These are phyloP conservation scores for Harmothoe impar DNA, from an alignment of 2,888 invertebrate species.

Conservation along the genomic window DNA sequence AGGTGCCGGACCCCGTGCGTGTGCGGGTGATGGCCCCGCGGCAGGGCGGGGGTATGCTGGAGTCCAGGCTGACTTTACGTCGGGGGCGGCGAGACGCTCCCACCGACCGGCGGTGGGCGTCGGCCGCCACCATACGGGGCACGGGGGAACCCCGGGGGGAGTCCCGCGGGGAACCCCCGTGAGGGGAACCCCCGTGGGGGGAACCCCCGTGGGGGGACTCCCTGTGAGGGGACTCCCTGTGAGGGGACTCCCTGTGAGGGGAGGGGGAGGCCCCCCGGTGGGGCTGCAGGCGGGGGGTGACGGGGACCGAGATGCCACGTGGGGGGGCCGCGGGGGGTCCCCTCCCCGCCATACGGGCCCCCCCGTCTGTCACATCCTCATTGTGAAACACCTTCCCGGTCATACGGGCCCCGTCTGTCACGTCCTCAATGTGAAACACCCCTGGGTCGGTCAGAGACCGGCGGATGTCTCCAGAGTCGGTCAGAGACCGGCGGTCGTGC, in stretches of 20 bases:
- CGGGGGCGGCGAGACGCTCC: not conserved
- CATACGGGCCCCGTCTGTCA: not conserved
- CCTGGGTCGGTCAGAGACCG: not conserved
- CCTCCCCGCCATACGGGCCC: not conserved
- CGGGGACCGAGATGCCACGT: not conserved
- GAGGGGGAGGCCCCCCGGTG: not conserved
- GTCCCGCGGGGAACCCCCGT: constrained; percentile 6
- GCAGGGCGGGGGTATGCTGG: constrained; percentile 7
- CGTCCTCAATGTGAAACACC: not conserved
- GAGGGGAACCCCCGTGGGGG: not conserved
- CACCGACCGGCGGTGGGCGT: not conserved
- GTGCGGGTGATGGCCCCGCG: not conserved
- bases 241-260: not conserved
- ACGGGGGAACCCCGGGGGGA: constrained; percentile 20
- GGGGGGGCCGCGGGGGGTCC: not conserved
- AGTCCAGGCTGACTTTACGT: constrained; percentile 21
- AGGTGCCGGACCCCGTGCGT: not conserved
- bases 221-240: not conserved
- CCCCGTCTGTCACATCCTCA: not conserved
- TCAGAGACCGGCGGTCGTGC: not conserved
- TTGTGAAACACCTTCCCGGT: not conserved
- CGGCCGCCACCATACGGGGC: not conserved
- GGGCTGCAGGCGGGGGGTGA: not conserved
- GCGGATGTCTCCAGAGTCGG: not conserved
- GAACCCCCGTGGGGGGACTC: not conserved